Evolutionary conservation across 1,140 invertebrate genomes (phyloP).

Genomic region (Rhagoletis pomonella): DNA sequence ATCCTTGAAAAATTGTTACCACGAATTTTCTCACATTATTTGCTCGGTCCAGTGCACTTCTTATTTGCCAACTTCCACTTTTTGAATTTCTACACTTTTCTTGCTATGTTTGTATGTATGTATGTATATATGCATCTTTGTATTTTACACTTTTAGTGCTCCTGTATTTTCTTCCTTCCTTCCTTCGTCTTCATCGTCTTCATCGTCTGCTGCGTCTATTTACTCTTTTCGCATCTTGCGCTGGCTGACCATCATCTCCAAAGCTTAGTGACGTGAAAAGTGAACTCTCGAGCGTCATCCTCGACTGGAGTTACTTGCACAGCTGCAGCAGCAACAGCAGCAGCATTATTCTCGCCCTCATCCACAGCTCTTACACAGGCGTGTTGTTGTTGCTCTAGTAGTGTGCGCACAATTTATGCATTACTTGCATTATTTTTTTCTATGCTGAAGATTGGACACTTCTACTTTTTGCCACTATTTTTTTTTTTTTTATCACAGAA

Average conservation of each 20-base stretch:
- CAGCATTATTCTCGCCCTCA: background rate
- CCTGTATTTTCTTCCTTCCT: background rate
- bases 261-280: slow-evolving; percentile 6
- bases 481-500: background rate
- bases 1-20: slow-evolving; percentile 46
- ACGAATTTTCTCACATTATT: slow-evolving; percentile 50
- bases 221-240: background rate
- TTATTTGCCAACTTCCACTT: background rate
- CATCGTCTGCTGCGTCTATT: background rate
- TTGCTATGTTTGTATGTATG: background rate
- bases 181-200: background rate
- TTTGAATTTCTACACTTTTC: background rate
- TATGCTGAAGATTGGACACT: background rate
- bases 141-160: background rate
- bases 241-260: background rate
- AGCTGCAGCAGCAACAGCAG: background rate
- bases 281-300: background rate
- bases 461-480: background rate
- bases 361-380: background rate
- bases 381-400: no score
- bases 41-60: background rate
- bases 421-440: background rate
- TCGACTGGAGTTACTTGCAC: background rate
- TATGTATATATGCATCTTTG: no score
- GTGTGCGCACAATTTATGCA: background rate